Evolutionary conservation across 2,888 invertebrate genomes (phyloP), one percentile per base, ranked within the genome.

Genomic region (Autographa gamma): DNA sequence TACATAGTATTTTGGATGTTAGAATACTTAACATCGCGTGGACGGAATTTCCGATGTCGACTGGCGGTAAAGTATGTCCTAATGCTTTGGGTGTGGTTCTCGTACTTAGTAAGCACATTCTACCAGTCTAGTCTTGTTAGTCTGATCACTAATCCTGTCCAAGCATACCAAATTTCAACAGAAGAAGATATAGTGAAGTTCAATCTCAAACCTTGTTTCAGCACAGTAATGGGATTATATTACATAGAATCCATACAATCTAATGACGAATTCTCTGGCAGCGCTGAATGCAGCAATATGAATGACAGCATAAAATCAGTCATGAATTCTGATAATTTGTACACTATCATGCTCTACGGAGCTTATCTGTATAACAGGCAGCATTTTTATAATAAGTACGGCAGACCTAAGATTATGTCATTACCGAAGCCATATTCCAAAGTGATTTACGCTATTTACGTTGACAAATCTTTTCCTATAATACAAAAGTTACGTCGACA

Each of bases 401-500:
- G 91, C 0, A 52, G 73, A 8, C 60, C 81, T 34, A 71, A 63
- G 8, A 41, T 89, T 9, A 86, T 86, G 59, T 16, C 60, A 2
- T 85, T 92, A 48, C 32, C 69, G 0, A 76, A 80, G 9, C 90
- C 91, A 0, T 76, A 87, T 9, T 82, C 83, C 6, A 90, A 90
- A 65, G 67, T 90, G 2, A 83, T 92, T 4, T 92, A 90, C 61
- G 86, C 87, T 0, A 88, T 90, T 18, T 93, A 87, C 54, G 77
- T 91, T 7, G 88, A 90, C 63, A 93, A 93, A 76, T 93, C 93
- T 0, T 93, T 93, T 69, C 93, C 93, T 2, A 69, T 89, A 43
- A 7, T 71, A 0, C 66, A 85, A 0, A 79, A 76, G 13, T 63
- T 93, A 6, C 78, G 88, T 25, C 7, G 48, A 1, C 73, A 81